Conservation (phyloP, 2,888 invertebrate genomes). For the Hirudinaria manillensis region DNA sequence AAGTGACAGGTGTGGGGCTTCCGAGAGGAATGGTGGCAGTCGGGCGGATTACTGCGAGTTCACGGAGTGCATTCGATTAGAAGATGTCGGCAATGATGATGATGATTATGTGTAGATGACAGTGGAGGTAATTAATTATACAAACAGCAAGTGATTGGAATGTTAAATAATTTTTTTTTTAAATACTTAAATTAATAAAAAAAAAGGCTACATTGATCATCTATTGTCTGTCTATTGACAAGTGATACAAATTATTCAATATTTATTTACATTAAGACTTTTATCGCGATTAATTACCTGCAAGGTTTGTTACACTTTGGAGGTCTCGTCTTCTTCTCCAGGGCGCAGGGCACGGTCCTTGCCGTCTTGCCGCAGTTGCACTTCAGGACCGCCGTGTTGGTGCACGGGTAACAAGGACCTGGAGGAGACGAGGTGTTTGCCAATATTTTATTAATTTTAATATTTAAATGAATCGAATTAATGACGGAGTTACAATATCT, state of each 20-base stretch:
- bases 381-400: conserved; percentile 63
- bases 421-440: conserved; percentile 20
- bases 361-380: conserved; percentile 77
- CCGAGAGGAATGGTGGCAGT: conserved; percentile 74
- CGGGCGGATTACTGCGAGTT: conserved; percentile 63
- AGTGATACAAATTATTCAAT: no score
- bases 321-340: conserved; percentile 68
- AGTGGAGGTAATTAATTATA: no score
- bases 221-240: no score
- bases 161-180: no score
- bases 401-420: conserved; percentile 78
- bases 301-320: conserved; percentile 72
- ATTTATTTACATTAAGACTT: no score
- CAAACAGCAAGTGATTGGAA: no score
- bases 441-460: neutral
- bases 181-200: no score
- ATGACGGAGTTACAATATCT: no score
- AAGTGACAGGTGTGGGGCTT: conserved; percentile 63
- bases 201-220: no score
- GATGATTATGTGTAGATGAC: neutral
- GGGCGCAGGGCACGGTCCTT: conserved; percentile 77
- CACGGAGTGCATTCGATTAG: neutral
- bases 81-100: neutral
- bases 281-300: conserved; percentile 57
- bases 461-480: no score